A percentile compares a stretch with the other conserved stretches of the same genome.
Evolutionary conservation across 2,888 invertebrate genomes (phyloP).

Genomic region (Lasioglossum pauxillum): DNA sequence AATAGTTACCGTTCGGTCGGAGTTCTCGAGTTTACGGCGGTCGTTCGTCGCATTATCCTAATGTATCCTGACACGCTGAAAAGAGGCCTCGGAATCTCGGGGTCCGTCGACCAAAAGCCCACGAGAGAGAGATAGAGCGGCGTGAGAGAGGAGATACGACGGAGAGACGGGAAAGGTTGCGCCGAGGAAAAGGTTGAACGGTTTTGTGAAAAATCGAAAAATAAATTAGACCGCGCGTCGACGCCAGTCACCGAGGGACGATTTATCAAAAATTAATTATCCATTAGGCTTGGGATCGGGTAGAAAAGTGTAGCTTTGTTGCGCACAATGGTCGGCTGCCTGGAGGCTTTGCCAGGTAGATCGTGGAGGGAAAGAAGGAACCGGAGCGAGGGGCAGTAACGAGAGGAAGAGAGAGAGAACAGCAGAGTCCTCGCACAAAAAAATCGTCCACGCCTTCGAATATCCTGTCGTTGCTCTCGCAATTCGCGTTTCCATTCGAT

Average conservation of each 20-base stretch:
- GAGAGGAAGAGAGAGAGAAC: constrained; percentile 28
- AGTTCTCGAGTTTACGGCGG: constrained; percentile 67
- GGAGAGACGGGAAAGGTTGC: constrained; percentile 10
- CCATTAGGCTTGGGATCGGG: constrained; percentile 81
- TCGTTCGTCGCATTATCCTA: constrained; percentile 73
- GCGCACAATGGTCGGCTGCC: constrained; percentile 77
- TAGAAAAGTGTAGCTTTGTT: constrained; percentile 82
- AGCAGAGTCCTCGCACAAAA: constrained; percentile 69
- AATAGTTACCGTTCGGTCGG: constrained; percentile 70
- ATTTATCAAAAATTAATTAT: constrained; percentile 84
- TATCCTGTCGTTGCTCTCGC: constrained; percentile 73
- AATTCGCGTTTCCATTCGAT: constrained; percentile 19
- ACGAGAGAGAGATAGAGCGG: neutral
- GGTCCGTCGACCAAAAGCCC: constrained; percentile 40
- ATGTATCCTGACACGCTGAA: constrained; percentile 70
- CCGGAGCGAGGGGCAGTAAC: constrained; percentile 15
- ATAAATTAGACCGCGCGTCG: constrained; percentile 78
- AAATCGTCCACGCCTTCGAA: constrained; percentile 82
- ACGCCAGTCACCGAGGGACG: constrained; percentile 80
- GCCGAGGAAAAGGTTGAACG: constrained; percentile 40
- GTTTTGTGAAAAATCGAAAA: constrained; percentile 79
- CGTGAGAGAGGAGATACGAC: neutral
- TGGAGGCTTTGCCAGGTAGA: constrained; percentile 69
- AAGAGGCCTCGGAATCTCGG: constrained; percentile 61
- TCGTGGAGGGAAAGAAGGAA: constrained; percentile 54